These are phyloP conservation scores for Phalacrocorax aristotelis DNA, from an alignment of 2,113 vertebrate species.

Conservation along the genomic window DNA sequence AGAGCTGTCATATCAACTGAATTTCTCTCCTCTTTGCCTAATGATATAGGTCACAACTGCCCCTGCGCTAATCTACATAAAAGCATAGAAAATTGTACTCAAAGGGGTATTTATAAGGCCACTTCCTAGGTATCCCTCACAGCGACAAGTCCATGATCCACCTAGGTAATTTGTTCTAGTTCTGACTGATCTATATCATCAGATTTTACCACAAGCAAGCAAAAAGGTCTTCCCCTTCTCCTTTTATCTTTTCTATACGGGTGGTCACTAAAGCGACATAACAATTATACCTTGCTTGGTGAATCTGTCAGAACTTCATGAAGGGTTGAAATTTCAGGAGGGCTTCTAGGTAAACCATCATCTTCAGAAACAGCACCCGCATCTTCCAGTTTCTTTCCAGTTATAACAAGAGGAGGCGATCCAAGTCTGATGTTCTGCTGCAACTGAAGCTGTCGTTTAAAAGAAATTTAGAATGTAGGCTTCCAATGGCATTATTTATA, in stretches of 20 bases:
- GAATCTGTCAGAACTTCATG: conserved; percentile 56
- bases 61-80: neutral
- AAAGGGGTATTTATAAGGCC: neutral
- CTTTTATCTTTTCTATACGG: neutral
- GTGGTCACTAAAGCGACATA: neutral
- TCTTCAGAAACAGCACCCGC: conserved; percentile 76
- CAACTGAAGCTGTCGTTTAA: conserved; percentile 67
- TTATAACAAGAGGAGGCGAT: conserved; percentile 74
- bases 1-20: neutral
- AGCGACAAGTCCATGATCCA: neutral
- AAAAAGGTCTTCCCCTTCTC: neutral
- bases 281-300: conserved; percentile 47
- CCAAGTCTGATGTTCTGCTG: conserved; percentile 78
- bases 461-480: neutral
- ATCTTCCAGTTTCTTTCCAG: conserved; percentile 76
- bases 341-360: conserved; percentile 79
- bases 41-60: neutral
- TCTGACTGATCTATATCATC: neutral
- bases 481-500: neutral
- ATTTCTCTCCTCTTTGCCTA: neutral
- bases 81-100: neutral
- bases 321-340: conserved; percentile 74
- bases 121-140: neutral
- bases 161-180: neutral
- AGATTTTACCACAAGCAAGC: neutral